Percentiles rank a stretch among this genome's conserved stretches.
These are phyloP conservation scores for Polylopha cassiicola DNA, from an alignment of 2,888 invertebrate species.

Conservation along the genomic window DNA sequence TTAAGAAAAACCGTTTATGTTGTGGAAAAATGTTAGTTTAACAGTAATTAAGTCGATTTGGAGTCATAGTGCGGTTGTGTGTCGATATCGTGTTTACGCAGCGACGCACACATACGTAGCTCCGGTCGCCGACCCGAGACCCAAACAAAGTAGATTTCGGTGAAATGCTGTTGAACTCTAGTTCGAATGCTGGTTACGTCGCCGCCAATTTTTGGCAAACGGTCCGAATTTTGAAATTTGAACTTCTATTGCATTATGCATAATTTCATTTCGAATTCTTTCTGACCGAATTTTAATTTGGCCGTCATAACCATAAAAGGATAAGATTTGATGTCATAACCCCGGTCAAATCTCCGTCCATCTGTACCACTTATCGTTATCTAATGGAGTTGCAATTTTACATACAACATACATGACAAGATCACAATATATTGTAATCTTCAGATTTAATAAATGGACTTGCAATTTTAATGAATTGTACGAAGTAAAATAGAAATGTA, in stretches of 20 bases:
- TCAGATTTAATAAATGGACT: no score
- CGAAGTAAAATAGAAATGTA: no score
- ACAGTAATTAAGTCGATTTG: conserved; percentile 54
- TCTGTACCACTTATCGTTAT: no score
- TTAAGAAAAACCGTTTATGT: conserved; percentile 3
- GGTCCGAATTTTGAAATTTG: conserved; percentile 30
- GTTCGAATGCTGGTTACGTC: conserved; percentile 60
- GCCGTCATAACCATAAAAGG: no score
- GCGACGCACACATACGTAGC: conserved; percentile 60
- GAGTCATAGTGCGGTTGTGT: conserved; percentile 50
- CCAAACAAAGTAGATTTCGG: conserved; percentile 77
- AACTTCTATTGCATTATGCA: conserved; percentile 26
- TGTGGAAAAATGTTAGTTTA: conserved; percentile 19
- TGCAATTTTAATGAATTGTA: no score
- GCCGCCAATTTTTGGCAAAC: conserved; percentile 57
- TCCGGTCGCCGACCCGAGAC: conserved; percentile 67
- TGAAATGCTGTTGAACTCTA: conserved; percentile 76
- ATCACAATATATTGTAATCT: no score
- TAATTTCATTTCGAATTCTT: conserved; percentile 24
- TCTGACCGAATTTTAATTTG: conserved; percentile 15
- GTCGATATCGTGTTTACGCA: conserved; percentile 43
- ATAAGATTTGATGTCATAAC: no score
- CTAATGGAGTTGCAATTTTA: no score
- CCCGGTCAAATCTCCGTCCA: no score
- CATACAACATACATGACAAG: no score